Conservation (phyloP, 1,140 invertebrate species). For the Aphaenogaster floridana region DNA sequence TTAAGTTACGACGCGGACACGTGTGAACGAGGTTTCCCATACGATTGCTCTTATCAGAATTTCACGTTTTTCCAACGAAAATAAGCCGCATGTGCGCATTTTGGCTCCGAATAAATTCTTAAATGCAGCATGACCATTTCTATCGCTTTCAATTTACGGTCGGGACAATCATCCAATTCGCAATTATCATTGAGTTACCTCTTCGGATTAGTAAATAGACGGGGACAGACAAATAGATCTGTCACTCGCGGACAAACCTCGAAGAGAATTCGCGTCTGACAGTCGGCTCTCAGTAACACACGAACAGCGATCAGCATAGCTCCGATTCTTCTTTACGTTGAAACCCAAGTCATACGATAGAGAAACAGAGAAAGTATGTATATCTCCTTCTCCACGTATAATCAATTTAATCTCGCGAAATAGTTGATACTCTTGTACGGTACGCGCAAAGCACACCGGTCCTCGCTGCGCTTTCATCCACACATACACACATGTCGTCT, state of each 20-base stretch:
- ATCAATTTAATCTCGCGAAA: constrained; percentile 42
- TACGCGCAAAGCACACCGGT: constrained; percentile 7
- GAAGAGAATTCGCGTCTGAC: neutral
- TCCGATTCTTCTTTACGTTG: neutral
- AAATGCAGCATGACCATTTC: neutral
- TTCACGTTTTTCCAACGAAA: neutral
- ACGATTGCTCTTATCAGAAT: neutral
- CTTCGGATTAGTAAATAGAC: neutral
- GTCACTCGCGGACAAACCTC: neutral
- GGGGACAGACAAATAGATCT: neutral
- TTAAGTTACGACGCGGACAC: neutral
- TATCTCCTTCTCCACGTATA: neutral
- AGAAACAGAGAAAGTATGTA: neutral
- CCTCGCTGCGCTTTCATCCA: constrained; percentile 31
- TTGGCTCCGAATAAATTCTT: constrained; percentile 32
- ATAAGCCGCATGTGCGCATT: constrained; percentile 30
- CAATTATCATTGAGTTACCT: neutral
- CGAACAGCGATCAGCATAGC: neutral
- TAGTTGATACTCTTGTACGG: constrained; percentile 22
- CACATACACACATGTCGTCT: neutral
- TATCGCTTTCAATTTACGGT: neutral
- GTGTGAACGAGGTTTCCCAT: neutral
- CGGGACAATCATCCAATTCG: constrained; percentile 30
- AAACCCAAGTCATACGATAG: neutral
- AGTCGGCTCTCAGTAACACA: neutral